phyloP scores from a whole-genome alignment of 2,888 invertebrate species.

The Agonopterix arenella region DNA sequence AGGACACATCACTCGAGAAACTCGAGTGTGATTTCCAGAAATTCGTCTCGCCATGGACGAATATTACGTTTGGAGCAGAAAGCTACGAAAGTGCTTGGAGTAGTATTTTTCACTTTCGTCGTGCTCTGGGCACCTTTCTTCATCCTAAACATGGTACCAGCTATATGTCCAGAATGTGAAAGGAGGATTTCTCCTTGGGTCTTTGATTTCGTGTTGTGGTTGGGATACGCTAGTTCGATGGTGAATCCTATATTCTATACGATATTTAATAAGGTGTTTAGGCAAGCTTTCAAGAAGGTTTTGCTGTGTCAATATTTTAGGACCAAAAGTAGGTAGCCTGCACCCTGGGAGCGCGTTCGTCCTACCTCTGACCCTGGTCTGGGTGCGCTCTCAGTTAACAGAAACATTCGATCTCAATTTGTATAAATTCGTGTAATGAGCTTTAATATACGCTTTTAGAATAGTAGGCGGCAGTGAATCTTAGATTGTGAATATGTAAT shows the following conservation, averaged over 20 bases:
- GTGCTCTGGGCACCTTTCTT: slow-evolving; percentile 98
- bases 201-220: slow-evolving; percentile 92
- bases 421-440: slow-evolving; percentile 42
- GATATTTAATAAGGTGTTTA: slow-evolving; percentile 95
- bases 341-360: slow-evolving; percentile 71
- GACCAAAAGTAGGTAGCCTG: slow-evolving; percentile 55
- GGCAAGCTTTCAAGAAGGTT: slow-evolving; percentile 93
- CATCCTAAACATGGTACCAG: slow-evolving; percentile 90
- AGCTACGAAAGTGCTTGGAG: slow-evolving; percentile 96
- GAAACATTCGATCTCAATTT: slow-evolving; percentile 63
- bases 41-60: slow-evolving; percentile 88
- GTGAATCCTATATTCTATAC: slow-evolving; percentile 98
- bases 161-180: slow-evolving; percentile 89
- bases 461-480: no score
- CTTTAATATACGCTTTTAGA: slow-evolving; percentile 44
- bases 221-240: slow-evolving; percentile 96
- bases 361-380: slow-evolving; percentile 64
- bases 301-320: slow-evolving; percentile 85
- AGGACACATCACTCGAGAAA: slow-evolving; percentile 86
- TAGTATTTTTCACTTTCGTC: slow-evolving; percentile 96
- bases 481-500: no score
- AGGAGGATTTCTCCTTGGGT: slow-evolving; percentile 85
- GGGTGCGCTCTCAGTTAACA: slow-evolving; percentile 68
- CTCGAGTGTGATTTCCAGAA: slow-evolving; percentile 88
- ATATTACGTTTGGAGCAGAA: slow-evolving; percentile 94